Evolutionary conservation across 2,888 invertebrate genomes (phyloP).

Genomic region (Trichogramma evanescens): DNA sequence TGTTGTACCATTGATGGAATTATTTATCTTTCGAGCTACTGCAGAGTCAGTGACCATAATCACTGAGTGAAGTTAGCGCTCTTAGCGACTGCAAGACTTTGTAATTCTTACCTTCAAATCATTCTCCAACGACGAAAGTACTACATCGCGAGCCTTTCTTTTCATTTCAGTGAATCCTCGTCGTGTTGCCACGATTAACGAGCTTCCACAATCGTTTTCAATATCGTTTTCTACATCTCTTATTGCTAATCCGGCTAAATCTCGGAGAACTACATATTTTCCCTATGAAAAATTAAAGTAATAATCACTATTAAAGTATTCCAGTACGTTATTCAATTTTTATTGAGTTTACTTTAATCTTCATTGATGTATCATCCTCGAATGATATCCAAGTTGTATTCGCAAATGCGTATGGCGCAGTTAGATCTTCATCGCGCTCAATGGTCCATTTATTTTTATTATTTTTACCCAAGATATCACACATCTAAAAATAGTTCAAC

Average conservation of each 20-base stretch:
- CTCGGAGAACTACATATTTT: conserved; percentile 66
- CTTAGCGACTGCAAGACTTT: not conserved
- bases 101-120: conserved; percentile 39
- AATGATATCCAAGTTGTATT: conserved; percentile 68
- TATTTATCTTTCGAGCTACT: conserved; percentile 7
- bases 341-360: conserved; percentile 55
- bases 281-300: conserved; percentile 45
- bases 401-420: conserved; percentile 70
- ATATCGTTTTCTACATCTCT: conserved; percentile 54
- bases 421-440: conserved; percentile 70
- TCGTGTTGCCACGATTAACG: conserved; percentile 36
- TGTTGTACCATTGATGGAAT: not conserved
- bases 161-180: conserved; percentile 41
- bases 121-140: conserved; percentile 45
- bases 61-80: conserved; percentile 5
- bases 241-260: conserved; percentile 64
- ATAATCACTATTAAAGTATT: conserved; percentile 2
- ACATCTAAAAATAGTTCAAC: conserved; percentile 28
- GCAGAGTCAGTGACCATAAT: not conserved
- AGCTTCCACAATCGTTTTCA: conserved; percentile 35
- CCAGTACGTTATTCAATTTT: not conserved
- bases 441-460: conserved; percentile 62
- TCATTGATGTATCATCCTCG: conserved; percentile 65
- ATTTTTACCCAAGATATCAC: conserved; percentile 49
- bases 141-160: conserved; percentile 44